A percentile compares a stretch with the other conserved stretches of the same genome.
Evolutionary conservation across 2,113 vertebrate species (phyloP).

Genomic region (Oreochromis spilurus): DNA sequence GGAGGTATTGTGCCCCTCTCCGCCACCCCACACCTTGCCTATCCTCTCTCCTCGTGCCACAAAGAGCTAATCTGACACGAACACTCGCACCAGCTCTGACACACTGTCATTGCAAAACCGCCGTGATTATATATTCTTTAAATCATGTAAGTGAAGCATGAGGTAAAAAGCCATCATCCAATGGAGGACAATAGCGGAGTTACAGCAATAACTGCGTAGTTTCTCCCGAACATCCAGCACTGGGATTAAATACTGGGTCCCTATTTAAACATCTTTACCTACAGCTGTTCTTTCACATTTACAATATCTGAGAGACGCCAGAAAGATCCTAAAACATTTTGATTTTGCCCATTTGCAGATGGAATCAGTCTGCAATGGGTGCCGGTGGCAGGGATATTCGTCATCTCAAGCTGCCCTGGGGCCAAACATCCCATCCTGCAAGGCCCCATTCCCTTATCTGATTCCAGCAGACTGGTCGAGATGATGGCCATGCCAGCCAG

Average conservation of each 20-base stretch:
- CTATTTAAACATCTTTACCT: slow-evolving; percentile 11
- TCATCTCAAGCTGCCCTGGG: slow-evolving; percentile 44
- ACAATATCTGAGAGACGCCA: slow-evolving; percentile 16
- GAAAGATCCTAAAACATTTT: slow-evolving; percentile 21
- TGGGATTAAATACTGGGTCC: slow-evolving; percentile 41
- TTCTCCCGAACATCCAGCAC: slow-evolving; percentile 20
- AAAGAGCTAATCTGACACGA: slow-evolving; percentile 64
- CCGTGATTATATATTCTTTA: slow-evolving; percentile 49
- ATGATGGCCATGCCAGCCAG: slow-evolving; percentile 57
- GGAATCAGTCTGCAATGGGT: slow-evolving; percentile 30
- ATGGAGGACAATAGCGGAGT: slow-evolving; percentile 22
- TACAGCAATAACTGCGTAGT: slow-evolving; percentile 15
- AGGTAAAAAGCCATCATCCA: slow-evolving; percentile 33
- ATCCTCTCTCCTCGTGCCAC: slow-evolving; percentile 30
- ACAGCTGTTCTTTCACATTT: slow-evolving; percentile 4
- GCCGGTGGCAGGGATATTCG: slow-evolving; percentile 39
- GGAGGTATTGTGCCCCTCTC: slow-evolving; percentile 34
- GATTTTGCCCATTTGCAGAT: slow-evolving; percentile 44
- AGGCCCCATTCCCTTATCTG: slow-evolving; percentile 61
- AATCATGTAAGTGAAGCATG: slow-evolving; percentile 37
- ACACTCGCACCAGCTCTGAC: slow-evolving; percentile 46
- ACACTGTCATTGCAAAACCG: slow-evolving; percentile 44
- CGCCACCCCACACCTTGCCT: neutral
- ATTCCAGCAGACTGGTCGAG: slow-evolving; percentile 57
- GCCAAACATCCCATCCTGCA: slow-evolving; percentile 49